Percentiles rank a stretch among this genome's conserved stretches.
Conservation (phyloP, 2,113 vertebrate genomes). For the Apus apus region DNA sequence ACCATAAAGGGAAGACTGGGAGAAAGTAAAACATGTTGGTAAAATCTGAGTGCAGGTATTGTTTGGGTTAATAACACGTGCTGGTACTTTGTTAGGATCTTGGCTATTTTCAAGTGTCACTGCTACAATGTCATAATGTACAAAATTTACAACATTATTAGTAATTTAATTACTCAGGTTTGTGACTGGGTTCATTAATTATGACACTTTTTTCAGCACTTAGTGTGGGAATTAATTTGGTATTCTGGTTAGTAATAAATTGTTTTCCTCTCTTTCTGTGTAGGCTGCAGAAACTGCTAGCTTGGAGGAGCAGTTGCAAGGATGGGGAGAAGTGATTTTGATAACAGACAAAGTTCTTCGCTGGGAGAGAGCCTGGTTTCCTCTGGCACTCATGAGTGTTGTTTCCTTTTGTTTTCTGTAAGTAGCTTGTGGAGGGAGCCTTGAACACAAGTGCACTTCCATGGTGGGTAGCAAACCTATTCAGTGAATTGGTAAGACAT, state of each 20-base stretch:
- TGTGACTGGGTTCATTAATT: background rate
- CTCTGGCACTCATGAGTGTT: constrained; percentile 81
- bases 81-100: background rate
- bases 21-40: background rate
- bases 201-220: background rate
- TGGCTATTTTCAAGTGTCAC: background rate
- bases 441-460: background rate
- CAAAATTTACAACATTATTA: background rate
- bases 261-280: background rate
- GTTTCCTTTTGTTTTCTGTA: constrained; percentile 91
- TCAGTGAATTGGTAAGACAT: background rate
- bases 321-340: constrained; percentile 97
- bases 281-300: constrained; percentile 92
- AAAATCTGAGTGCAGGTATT: background rate
- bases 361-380: constrained; percentile 97
- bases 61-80: background rate
- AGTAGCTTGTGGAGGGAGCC: constrained; percentile 70
- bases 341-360: constrained; percentile 88
- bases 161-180: background rate
- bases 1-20: background rate
- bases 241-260: background rate
- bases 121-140: background rate
- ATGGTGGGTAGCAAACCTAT: background rate
- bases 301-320: constrained; percentile 95
- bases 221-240: background rate